Evolutionary conservation across 2,113 vertebrate genomes (phyloP).

Genomic region (Anguilla japonica): DNA sequence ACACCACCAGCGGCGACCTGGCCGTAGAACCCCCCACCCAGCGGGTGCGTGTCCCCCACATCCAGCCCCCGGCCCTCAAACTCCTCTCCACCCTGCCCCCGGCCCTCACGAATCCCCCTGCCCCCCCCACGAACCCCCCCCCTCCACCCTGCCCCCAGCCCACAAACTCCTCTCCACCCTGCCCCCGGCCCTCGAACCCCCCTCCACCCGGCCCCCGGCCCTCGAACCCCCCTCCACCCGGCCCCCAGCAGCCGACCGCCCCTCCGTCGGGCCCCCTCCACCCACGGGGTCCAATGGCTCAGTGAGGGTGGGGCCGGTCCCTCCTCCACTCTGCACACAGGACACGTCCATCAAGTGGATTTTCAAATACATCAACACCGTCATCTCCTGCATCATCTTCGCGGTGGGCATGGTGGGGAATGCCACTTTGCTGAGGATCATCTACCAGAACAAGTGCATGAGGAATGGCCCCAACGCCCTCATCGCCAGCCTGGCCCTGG

Average conservation of each 20-base stretch:
- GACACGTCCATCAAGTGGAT: slow-evolving; percentile 68
- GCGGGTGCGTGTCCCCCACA: not conserved
- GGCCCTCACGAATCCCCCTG: no score
- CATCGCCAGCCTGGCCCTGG: slow-evolving; percentile 88
- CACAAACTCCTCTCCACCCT: not conserved
- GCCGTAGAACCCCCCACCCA: not conserved
- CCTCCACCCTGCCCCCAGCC: not conserved
- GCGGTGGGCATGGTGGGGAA: slow-evolving; percentile 88
- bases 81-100: not conserved
- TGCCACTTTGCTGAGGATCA: slow-evolving; percentile 87
- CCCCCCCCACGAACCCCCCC: not conserved
- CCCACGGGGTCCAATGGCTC: slow-evolving; percentile 34
- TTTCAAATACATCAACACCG: slow-evolving; percentile 88
- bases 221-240: not conserved
- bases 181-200: not conserved
- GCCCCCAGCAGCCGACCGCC: not conserved
- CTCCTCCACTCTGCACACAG: slow-evolving; percentile 60
- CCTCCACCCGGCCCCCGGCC: not conserved
- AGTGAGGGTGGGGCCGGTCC: accelerated
- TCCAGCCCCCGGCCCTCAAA: not conserved
- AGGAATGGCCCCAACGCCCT: slow-evolving; percentile 89
- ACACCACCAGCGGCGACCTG: slow-evolving; percentile 27
- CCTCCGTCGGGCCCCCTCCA: not conserved
- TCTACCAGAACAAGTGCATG: slow-evolving; percentile 93
- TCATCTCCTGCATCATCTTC: slow-evolving; percentile 83